Evolutionary conservation across 2,113 vertebrate species (phyloP), one percentile per base, ranked within the genome.

Genomic region (Trichechus manatus): DNA sequence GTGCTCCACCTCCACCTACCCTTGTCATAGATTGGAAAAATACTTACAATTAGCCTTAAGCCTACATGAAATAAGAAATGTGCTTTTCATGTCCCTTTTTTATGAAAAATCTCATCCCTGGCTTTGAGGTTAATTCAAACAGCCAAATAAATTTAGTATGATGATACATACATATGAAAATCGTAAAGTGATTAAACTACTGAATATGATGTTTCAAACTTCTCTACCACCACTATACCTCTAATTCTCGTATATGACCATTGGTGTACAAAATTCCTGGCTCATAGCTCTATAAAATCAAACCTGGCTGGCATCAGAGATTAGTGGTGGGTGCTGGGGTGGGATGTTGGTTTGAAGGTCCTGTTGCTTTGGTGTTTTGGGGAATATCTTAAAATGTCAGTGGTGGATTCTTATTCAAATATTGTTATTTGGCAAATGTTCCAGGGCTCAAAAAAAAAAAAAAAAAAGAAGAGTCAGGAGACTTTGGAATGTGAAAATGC

Each of bases 361-460:
- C 29, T 74, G 6, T 64, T 88, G n/a, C n/a, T 95, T 83, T 87
- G 29, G 7, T 77, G n/a, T 79, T 96, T 96, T 83, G 33, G 10
- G 83, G 39, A 96, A 93, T 91, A 84, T n/a, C 9, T 83, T 95
- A 80, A 91, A 89, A 87, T 92, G 20, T 47, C 50, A 50, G 6
- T 39, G n/a, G 6, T 87, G 70, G 74, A 77, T 86, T 61, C 25
- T 47, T 36, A 91, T 59, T 93, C 20, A 82, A 96, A 83, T 82
- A 66, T 4, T 88, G 3, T 81, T 87, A 44, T 50, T 66, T 80
- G 53, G 13, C 13, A 92, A 93, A 56, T 47, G 13, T 2, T 25
- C 8, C 19, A 82, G 9, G 61, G 6, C 31, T 89, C 20, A 39
- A 44, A 53, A 64, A n/a, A 88, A 36, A 56, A 56, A 11, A 56